phyloP scores from a whole-genome alignment of 2,797 vertebrate genomes.

The Phataginus tricuspis region DNA sequence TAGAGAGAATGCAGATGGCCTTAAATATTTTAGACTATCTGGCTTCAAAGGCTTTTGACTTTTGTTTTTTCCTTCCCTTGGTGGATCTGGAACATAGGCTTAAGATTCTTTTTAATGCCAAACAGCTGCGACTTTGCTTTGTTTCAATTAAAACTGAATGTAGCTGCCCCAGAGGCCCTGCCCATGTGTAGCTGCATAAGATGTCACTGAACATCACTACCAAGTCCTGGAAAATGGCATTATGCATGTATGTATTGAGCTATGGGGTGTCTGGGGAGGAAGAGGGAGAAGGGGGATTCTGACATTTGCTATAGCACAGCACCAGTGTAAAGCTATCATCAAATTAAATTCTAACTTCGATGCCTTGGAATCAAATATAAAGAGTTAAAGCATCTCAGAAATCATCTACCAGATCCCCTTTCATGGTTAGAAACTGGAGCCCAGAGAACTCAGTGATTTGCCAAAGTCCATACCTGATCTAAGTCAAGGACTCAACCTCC shows the following conservation, averaged over 20 bases:
- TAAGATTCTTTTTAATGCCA: constrained; percentile 67
- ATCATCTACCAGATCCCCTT: background rate
- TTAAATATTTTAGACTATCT: constrained; percentile 32
- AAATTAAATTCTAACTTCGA: background rate
- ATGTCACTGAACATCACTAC: constrained; percentile 57
- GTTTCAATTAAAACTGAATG: constrained; percentile 71
- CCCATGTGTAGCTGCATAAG: background rate
- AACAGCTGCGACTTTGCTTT: constrained; percentile 67
- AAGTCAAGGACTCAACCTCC: background rate
- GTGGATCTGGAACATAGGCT: constrained; percentile 33
- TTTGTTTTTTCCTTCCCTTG: constrained; percentile 49
- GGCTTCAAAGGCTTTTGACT: constrained; percentile 62
- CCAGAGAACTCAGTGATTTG: background rate
- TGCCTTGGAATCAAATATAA: constrained; percentile 36
- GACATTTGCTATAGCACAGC: background rate
- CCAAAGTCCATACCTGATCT: background rate
- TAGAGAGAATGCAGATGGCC: constrained; percentile 15
- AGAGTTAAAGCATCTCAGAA: background rate
- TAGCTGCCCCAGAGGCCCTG: constrained; percentile 55
- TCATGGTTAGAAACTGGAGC: background rate
- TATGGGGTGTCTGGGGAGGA: background rate
- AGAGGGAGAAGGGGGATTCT: background rate
- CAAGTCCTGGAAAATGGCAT: background rate
- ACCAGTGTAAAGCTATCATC: background rate
- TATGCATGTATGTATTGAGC: constrained; percentile 19